Evolutionary conservation across 2,888 invertebrate genomes (phyloP).

Genomic region (Allygus modestus): DNA sequence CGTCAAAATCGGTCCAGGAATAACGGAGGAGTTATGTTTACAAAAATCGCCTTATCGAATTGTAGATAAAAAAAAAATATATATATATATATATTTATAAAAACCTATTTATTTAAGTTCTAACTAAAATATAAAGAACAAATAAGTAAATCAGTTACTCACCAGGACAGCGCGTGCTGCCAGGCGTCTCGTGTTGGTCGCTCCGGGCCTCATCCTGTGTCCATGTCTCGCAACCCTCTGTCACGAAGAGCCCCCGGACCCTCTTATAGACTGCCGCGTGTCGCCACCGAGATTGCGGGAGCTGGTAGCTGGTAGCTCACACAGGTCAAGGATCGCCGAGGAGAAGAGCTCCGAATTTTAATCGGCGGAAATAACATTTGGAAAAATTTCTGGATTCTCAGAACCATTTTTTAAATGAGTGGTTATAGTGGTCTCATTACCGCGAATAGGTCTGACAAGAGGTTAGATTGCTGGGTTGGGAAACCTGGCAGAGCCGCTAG

Average conservation of each 20-base stretch:
- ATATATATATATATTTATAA: too few species aligned
- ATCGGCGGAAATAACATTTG: neutral
- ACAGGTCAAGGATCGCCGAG: constrained; percentile 15
- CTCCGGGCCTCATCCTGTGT: constrained; percentile 23
- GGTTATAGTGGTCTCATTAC: too few species aligned
- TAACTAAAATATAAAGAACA: too few species aligned
- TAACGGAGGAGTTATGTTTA: too few species aligned
- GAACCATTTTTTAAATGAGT: neutral
- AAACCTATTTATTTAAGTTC: too few species aligned
- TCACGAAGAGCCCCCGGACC: neutral
- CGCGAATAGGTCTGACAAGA: too few species aligned
- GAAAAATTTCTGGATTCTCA: neutral
- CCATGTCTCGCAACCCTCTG: constrained; percentile 37
- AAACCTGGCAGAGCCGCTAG: too few species aligned
- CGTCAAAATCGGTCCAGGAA: too few species aligned
- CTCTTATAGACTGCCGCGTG: constrained; percentile 30
- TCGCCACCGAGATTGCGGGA: neutral
- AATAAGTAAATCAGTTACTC: too few species aligned
- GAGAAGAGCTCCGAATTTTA: neutral
- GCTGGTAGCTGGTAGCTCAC: neutral
- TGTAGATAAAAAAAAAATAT: too few species aligned
- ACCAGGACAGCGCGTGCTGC: neutral
- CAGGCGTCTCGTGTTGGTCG: neutral
- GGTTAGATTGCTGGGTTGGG: too few species aligned
- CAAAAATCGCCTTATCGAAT: too few species aligned